Evolutionary conservation across 2,113 vertebrate genomes (phyloP), one percentile per base, ranked within the genome.

Genomic region (Cyanoderma ruficeps): DNA sequence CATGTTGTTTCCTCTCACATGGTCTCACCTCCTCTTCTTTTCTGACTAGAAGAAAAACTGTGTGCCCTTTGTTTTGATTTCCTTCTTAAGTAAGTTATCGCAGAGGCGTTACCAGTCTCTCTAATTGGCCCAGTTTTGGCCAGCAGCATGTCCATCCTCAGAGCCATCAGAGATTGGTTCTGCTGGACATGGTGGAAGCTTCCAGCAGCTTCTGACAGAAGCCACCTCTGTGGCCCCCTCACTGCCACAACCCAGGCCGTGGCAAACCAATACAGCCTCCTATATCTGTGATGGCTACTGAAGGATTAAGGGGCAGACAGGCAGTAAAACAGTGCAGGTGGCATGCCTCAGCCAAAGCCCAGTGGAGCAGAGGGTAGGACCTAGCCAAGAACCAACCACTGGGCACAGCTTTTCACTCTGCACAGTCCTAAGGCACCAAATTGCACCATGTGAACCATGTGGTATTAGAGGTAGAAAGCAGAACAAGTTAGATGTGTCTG

Each of bases 241-340:
- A 8, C 31, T 57, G 41, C 41, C 71, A 57, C 27, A 42, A 44
- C 0, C 31, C 31, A 74, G 24, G 18, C 31, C 1, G 1, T 57
- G 70, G 31, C 24, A 44, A 57, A 56, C 13, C 52, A 27, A 2
- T 15, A 7, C 7, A 56, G 15, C 67, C 55, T 23, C n/a, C 41
- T 33, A 0, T 53, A 13, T 19, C 41, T 80, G 21, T 63, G 44
- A 12, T 49, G 0, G 1, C 64, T 21, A 0, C 33, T 47, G 64
- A 67, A 49, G 13, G 31, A 13, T 13, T 24, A 33, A 41, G 30
- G 9, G 8, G 25, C 46, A 61, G 28, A 41, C 21, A 31, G n/a
- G 33, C 53, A 50, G 56, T 9, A 42, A 41, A n/a, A 19, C 1
- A 3, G 19, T 3, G 10, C 3, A 6, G 30, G 37, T 27, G 21